Evolutionary conservation across 2,113 vertebrate species (phyloP).

Genomic region (Tapirus terrestris): DNA sequence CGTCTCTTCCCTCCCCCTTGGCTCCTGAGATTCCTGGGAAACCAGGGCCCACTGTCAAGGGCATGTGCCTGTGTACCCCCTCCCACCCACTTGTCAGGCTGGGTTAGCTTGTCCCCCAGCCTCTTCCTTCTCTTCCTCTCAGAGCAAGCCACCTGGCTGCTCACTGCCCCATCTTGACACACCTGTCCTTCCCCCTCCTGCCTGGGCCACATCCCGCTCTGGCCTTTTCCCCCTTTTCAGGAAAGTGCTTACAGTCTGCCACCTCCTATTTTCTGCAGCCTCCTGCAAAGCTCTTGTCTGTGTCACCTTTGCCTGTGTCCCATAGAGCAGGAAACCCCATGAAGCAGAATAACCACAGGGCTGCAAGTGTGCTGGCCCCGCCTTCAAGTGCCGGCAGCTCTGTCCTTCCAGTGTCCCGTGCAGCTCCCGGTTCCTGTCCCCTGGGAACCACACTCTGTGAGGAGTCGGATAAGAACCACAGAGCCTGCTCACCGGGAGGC

Average conservation of each 20-base stretch:
- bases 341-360: background rate
- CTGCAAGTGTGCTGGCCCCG: background rate
- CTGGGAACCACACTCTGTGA: background rate
- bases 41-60: background rate
- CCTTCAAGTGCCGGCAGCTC: background rate
- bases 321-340: background rate
- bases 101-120: background rate
- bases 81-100: background rate
- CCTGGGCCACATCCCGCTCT: background rate
- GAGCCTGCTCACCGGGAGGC: background rate
- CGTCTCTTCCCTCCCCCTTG: rapidly evolving
- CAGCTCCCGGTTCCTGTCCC: background rate
- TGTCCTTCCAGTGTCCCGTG: background rate
- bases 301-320: background rate
- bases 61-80: too few relatives aligned
- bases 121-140: background rate
- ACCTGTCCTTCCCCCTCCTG: background rate
- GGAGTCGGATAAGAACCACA: background rate
- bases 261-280: background rate
- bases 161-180: background rate
- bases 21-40: background rate
- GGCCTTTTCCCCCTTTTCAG: background rate
- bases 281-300: background rate
- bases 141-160: background rate
- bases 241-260: background rate